A percentile compares a stretch with the other conserved stretches of the same genome.
phyloP scores from a whole-genome alignment of 2,113 vertebrate species.

The Marmota flaviventris region DNA sequence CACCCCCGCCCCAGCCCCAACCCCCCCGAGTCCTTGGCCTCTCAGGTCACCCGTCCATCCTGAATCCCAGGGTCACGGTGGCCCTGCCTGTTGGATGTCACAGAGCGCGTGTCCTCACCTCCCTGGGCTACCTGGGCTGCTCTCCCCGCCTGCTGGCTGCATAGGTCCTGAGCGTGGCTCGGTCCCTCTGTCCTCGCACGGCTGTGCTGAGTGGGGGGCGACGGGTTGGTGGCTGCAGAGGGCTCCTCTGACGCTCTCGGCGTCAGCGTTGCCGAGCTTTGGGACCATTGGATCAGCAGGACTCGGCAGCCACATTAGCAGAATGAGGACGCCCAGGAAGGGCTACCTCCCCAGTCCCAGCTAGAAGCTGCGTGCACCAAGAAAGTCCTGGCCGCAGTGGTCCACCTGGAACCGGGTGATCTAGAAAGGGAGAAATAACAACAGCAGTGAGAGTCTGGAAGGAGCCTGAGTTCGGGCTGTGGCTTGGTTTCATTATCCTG shows the following conservation, averaged over 20 bases:
- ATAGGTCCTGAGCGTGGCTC: fast-evolving
- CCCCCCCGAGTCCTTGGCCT: background rate
- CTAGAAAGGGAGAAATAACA: background rate
- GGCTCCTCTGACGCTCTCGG: background rate
- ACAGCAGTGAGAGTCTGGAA: background rate
- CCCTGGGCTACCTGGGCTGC: fast-evolving
- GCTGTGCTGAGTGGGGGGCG: background rate
- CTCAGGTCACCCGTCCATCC: background rate
- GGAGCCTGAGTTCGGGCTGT: background rate
- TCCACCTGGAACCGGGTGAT: background rate
- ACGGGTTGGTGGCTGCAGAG: fast-evolving
- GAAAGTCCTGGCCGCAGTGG: background rate
- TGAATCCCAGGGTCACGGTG: too few relatives aligned
- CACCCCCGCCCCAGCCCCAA: fast-evolving
- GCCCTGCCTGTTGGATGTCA: background rate
- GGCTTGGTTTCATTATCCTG: background rate
- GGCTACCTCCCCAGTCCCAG: background rate
- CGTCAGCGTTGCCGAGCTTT: fast-evolving
- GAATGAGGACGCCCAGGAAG: background rate
- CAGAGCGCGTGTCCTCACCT: background rate
- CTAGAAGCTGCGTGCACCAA: background rate
- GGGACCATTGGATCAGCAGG: background rate
- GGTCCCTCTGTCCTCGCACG: background rate
- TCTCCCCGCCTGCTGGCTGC: background rate
- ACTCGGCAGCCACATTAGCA: background rate